These are phyloP conservation scores for Antheraea yamamai DNA, from an alignment of 2,888 invertebrate genomes.

Conservation along the genomic window DNA sequence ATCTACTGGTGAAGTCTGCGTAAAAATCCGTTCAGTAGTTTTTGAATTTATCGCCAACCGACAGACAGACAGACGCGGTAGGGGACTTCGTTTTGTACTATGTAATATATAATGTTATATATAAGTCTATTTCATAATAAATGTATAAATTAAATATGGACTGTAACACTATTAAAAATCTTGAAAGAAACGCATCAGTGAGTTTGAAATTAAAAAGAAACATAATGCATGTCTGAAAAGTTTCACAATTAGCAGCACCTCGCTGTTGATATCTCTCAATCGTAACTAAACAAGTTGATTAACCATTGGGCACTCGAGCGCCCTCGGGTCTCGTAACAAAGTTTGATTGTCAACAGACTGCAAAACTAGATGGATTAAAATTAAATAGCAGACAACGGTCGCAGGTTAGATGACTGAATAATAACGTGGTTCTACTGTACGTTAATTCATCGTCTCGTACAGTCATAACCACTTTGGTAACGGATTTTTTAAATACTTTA, in stretches of 20 bases:
- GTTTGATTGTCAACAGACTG: slow-evolving; percentile 47
- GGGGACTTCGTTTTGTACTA: no score
- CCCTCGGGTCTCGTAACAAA: slow-evolving; percentile 43
- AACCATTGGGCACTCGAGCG: slow-evolving; percentile 55
- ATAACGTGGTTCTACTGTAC: slow-evolving; percentile 16
- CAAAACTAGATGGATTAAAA: slow-evolving; percentile 38
- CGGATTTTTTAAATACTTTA: not conserved
- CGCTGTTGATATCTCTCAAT: slow-evolving; percentile 53
- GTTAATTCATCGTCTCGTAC: not conserved
- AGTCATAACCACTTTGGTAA: not conserved
- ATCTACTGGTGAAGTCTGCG: no score
- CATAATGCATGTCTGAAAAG: slow-evolving; percentile 43
- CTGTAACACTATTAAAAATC: not conserved
- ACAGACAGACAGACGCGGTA: no score
- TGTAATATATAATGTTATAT: no score
- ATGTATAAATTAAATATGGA: not conserved
- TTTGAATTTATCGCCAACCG: no score
- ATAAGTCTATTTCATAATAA: not conserved
- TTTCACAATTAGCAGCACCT: slow-evolving; percentile 61
- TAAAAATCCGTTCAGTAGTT: no score
- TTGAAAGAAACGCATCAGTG: not conserved
- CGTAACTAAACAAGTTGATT: slow-evolving; percentile 62
- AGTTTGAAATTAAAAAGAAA: slow-evolving; percentile 1
- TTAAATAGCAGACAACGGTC: slow-evolving; percentile 31
- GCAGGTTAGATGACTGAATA: slow-evolving; percentile 18